Evolutionary conservation across 2,888 invertebrate genomes (phyloP).

Genomic region (Stenodema calcarata): DNA sequence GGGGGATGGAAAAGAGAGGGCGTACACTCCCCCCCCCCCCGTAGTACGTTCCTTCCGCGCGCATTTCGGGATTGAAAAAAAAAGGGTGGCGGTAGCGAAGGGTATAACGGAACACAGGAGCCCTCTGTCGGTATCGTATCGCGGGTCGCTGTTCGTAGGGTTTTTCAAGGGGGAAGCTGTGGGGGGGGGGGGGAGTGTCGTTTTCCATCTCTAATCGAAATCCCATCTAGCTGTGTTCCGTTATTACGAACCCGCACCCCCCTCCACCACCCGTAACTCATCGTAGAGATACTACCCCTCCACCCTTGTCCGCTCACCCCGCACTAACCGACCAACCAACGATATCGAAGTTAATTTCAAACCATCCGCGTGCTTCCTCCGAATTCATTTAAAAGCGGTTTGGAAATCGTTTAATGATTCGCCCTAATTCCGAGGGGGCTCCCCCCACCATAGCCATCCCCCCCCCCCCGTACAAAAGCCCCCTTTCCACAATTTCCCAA

Average conservation of each 20-base stretch:
- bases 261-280: not conserved
- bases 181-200: not conserved
- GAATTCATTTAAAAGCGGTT: conserved; percentile 12
- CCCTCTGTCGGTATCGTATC: no score
- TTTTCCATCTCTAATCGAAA: conserved; percentile 39
- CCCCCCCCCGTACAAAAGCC: no score
- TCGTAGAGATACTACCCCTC: not conserved
- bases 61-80: not conserved
- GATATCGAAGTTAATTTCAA: conserved; percentile 3
- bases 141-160: no score
- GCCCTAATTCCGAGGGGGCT: not conserved
- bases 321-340: not conserved
- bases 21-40: not conserved
- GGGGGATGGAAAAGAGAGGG: not conserved
- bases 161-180: not conserved
- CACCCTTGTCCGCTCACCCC: not conserved
- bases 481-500: no score
- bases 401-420: not conserved
- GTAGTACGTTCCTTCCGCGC: no score
- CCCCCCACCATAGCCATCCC: not conserved
- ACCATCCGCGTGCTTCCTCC: not conserved
- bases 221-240: conserved; percentile 27
- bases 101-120: no score
- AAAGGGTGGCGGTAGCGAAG: no score
- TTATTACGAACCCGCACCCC: conserved; percentile 15